phyloP scores from a whole-genome alignment of 2,113 vertebrate genomes.

The Ceyx melanurus region DNA sequence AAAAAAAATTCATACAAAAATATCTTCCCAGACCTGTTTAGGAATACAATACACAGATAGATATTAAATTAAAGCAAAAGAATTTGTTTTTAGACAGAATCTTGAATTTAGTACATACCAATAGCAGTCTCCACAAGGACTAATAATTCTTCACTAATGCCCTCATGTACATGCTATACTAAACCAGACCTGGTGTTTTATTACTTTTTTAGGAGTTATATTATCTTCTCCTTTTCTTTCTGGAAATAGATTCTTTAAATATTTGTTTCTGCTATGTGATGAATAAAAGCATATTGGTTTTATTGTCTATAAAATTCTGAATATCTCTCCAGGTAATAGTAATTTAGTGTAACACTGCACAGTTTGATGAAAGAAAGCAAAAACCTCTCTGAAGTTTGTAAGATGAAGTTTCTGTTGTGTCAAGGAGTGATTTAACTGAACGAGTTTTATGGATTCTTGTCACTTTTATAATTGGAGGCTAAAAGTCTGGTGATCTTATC shows the following conservation, averaged over 20 bases:
- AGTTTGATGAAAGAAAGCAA: neutral
- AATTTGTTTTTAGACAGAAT: neutral
- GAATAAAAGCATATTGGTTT: neutral
- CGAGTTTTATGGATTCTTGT: neutral
- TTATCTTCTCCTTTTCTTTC: neutral
- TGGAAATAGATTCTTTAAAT: neutral
- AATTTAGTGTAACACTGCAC: neutral
- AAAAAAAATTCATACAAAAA: neutral
- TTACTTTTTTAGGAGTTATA: neutral
- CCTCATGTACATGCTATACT: neutral
- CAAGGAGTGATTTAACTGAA: neutral
- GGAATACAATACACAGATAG: neutral
- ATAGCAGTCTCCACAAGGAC: neutral
- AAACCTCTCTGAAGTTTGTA: neutral
- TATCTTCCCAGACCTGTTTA: neutral
- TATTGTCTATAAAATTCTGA: neutral
- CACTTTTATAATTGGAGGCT: neutral
- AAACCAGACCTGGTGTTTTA: neutral
- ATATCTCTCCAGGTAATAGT: neutral
- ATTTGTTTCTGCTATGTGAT: neutral
- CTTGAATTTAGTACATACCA: neutral
- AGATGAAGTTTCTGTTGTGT: neutral
- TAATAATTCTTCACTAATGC: slow-evolving; percentile 8
- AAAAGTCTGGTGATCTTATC: neutral
- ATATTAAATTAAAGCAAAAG: neutral